Evolutionary conservation across 2,797 vertebrate genomes (phyloP).

Genomic region (Poeciliopsis paucimaculata): DNA sequence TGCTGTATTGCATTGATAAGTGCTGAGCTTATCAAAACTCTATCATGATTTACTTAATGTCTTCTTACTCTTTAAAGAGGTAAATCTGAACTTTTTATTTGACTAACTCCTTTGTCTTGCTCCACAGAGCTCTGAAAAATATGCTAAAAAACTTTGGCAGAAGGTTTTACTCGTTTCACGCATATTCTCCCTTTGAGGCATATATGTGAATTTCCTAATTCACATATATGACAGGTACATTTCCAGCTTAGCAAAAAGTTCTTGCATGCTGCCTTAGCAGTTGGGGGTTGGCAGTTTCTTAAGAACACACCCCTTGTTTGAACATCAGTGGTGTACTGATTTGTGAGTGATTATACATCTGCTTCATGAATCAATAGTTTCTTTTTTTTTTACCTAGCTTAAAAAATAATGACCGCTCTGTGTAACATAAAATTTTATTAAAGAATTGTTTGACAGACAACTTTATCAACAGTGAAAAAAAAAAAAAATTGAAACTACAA

Average conservation of each 20-base stretch:
- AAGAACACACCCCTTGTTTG: background rate
- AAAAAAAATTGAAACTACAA: slow-evolving; percentile 90
- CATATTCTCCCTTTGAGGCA: background rate
- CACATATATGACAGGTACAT: background rate
- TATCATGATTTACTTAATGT: background rate
- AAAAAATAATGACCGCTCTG: slow-evolving; percentile 82
- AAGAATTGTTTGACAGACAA: slow-evolving; percentile 96
- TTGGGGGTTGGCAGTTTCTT: background rate
- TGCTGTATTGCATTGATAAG: background rate
- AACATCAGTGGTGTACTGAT: background rate
- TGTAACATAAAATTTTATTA: slow-evolving; percentile 99
- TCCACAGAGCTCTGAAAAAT: background rate
- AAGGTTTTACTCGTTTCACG: too few relatives aligned
- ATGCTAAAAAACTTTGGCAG: background rate
- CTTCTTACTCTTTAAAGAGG: background rate
- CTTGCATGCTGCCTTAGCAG: background rate
- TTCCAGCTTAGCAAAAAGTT: background rate
- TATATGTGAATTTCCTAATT: background rate
- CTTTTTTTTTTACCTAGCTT: background rate
- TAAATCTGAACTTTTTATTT: background rate
- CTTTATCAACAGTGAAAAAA: slow-evolving; percentile 84
- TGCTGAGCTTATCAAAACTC: background rate
- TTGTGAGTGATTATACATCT: background rate
- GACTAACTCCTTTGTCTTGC: background rate
- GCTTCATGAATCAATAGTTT: background rate